These are phyloP conservation scores for Ptychochromis oligacanthus DNA, from an alignment of 2,113 vertebrate species.

Conservation along the genomic window DNA sequence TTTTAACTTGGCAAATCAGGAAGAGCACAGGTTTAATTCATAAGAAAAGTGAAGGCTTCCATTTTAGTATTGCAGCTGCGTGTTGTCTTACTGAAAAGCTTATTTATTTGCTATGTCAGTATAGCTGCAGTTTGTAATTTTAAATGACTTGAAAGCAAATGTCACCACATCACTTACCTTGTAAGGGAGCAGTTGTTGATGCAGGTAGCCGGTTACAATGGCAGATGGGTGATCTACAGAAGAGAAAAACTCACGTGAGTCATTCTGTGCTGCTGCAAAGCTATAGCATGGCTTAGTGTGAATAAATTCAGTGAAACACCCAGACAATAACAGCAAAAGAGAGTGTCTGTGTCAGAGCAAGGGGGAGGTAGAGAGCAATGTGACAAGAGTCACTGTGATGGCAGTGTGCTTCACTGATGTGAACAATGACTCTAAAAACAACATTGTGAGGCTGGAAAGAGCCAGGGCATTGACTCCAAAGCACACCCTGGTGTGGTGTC, in stretches of 20 bases:
- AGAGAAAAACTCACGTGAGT: neutral
- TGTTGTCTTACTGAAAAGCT: neutral
- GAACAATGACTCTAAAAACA: constrained; percentile 9
- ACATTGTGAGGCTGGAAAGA: neutral
- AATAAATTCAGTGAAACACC: neutral
- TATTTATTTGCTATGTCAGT: neutral
- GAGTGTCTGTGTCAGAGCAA: neutral
- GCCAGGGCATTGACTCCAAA: neutral
- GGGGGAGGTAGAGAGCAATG: neutral
- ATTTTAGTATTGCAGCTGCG: neutral
- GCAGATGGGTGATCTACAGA: neutral
- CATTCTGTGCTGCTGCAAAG: neutral
- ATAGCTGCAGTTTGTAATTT: neutral
- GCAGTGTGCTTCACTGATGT: constrained; percentile 22
- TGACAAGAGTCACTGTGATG: neutral
- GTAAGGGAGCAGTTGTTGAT: neutral
- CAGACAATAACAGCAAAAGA: neutral
- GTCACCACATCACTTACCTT: neutral
- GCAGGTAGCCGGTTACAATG: neutral
- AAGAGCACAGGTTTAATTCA: constrained; percentile 4
- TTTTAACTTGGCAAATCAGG: neutral
- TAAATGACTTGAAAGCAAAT: neutral
- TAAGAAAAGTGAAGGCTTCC: neutral
- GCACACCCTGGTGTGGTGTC: neutral
- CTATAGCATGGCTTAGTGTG: neutral